Evolutionary conservation across 2,797 vertebrate genomes (phyloP).

Genomic region (Mormyrops attenuatus): DNA sequence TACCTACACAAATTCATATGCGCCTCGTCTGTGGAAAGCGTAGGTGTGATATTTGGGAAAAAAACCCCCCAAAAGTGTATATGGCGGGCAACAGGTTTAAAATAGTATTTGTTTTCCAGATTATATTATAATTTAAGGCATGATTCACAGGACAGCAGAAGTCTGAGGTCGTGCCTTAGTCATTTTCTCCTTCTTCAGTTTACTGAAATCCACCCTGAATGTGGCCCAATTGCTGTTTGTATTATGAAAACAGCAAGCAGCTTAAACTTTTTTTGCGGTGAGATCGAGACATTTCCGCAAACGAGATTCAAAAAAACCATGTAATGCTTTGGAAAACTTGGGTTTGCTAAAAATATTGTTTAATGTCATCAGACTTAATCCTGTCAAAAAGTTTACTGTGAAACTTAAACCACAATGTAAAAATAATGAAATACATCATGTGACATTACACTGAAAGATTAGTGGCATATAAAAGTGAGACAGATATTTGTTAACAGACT

Average conservation of each 20-base stretch:
- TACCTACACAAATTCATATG: neutral
- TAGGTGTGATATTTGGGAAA: neutral
- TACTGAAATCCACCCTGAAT: neutral
- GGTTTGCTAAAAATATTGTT: neutral
- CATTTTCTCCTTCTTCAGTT: neutral
- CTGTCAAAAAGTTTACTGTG: no score
- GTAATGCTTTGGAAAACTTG: neutral
- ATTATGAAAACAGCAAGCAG: neutral
- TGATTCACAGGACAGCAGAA: neutral
- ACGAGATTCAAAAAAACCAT: neutral
- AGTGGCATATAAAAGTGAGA: no score
- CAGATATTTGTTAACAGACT: constrained; percentile 20
- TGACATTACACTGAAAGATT: no score
- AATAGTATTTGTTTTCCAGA: neutral
- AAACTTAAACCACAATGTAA: no score
- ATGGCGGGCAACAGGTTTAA: neutral
- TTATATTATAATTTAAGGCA: neutral
- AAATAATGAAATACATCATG: no score
- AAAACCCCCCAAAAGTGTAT: neutral
- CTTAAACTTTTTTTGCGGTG: neutral
- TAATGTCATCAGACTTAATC: no score
- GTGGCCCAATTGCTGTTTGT: neutral
- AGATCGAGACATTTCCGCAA: neutral
- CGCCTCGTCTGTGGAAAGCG: neutral
- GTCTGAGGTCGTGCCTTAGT: neutral